Base-by-base conservation (phyloP, 2,888 invertebrate species). In the Hyalella azteca region DNA sequence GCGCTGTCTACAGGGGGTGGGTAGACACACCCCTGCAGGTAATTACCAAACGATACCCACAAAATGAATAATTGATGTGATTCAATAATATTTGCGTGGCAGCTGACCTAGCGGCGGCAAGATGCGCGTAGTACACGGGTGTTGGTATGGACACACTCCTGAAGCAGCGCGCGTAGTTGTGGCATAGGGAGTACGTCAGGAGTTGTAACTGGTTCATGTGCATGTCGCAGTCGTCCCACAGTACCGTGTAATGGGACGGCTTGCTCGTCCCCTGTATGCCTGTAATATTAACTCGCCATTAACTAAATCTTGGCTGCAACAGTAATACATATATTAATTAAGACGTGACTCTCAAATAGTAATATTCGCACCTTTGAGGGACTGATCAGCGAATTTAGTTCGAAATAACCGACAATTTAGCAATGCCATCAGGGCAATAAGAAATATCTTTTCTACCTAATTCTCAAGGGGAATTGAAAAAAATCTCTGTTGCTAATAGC, bases 161-260 rank as follows among this genome's bases (percentile, higher is more conserved):
- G 84, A 92, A 93, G 87, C 96, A 96, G 4, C 96, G 91, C 0
- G 93, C 91, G 88, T 94, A 96, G 89, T 95, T 89, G 87, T 96
- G 95, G 86, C 96, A 96, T 73, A 97, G 88, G 87, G 93, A 93
- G 88, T 93, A 95, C 0, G 95, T 92, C 82, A 96, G 87, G 85
- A 91, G 90, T 86, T 96, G 94, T 75, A 96, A 90, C 80, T 93
- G 91, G 87, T 95, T 92, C 85, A 93, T 91, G 0, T 90, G 88
- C 85, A 95, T 90, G 1, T 91, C 86, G 77, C 91, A 91, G 86
- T 95, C 95, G 87, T 97, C 95, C 89, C 92, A 93, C 26, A 97
- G 75, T 15, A 85, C 54, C 48, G 82, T 82, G 77, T 85, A 85
- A 49, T 85, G 85, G 32, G 85, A 85, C 40, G 95, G 95, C 9